These are phyloP conservation scores for Drosophila prosaltans DNA, from an alignment of 1,140 invertebrate species.

Conservation along the genomic window DNA sequence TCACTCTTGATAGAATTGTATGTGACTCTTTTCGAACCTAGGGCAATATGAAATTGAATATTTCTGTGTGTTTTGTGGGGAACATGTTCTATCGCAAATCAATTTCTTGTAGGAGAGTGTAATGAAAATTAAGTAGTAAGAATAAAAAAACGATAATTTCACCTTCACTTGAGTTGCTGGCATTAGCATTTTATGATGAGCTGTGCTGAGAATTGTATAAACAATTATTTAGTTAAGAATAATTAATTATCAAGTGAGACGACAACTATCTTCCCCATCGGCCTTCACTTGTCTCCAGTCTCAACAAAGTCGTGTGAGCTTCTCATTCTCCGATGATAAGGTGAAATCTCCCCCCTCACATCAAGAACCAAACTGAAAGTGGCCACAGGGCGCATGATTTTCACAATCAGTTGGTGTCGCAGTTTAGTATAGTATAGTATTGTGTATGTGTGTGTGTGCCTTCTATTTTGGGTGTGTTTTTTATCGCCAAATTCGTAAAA, in stretches of 20 bases:
- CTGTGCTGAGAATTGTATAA: slow-evolving; percentile 1
- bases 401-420: background rate
- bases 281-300: background rate
- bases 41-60: slow-evolving; percentile 3
- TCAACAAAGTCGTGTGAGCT: background rate
- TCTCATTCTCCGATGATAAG: background rate
- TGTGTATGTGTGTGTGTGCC: background rate
- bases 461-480: slow-evolving; percentile 2
- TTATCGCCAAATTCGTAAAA: background rate
- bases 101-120: no score
- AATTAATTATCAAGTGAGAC: slow-evolving; percentile 42
- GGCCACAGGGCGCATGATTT: background rate
- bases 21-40: background rate
- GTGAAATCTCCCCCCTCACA: slow-evolving; percentile 1
- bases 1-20: background rate
- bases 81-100: no score
- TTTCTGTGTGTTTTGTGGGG: background rate
- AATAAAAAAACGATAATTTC: background rate
- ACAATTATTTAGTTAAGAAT: slow-evolving; percentile 33
- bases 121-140: background rate
- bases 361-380: background rate
- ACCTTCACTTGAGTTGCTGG: background rate
- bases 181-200: background rate
- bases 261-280: slow-evolving; percentile 16
- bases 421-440: no score